Evolutionary conservation across 2,797 vertebrate species (phyloP), one percentile per base, ranked within the genome.

Genomic region (Diplodus sargus): DNA sequence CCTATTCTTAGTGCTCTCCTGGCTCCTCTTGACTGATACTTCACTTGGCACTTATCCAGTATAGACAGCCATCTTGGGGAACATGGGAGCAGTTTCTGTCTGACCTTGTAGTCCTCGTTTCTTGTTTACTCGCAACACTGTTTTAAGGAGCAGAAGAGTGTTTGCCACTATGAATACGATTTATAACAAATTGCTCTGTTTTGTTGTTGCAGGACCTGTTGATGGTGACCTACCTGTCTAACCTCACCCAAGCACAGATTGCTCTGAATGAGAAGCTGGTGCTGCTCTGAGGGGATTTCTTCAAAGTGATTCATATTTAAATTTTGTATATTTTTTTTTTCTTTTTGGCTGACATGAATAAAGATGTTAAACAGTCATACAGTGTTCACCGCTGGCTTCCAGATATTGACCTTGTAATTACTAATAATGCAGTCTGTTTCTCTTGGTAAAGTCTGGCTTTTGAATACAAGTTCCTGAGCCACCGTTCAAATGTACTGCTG

Each of bases 221-320:
- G 95, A 99, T 99, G 98, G 98, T 99, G 93, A 99, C 98, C 51
- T 99, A 99, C 91, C 92, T 99, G 93, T 94, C 98, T 43, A 99
- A 99, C 90, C 97, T 99, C 78, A 99, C 98, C 57, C 98, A 99
- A 94, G 97, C 98, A 86, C 98, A 99, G 92, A 99, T 99, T 17
- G 97, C 97, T 79, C 96, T 99, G 56, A 99, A 99, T 0, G 98
- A 99, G 93, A 99, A 99, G 89, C 96, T 99, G 60, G 95, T 99
- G 78, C 79, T 96, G 76, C 93, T 96, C 84, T 96, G 90, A 95
- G 61, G 20, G 28, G 20, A 53, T 51, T 76, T 71, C 64, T 76
- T 80, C 42, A 14, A 73, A 81, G 71, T 83, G 61, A 47, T 82
- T 79, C 54, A 70, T 92, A 93, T 94, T 93, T 93, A 91, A 93